Evolutionary conservation across 2,888 invertebrate genomes (phyloP), one percentile per base, ranked within the genome.

Genomic region (Coelopa pilipes): DNA sequence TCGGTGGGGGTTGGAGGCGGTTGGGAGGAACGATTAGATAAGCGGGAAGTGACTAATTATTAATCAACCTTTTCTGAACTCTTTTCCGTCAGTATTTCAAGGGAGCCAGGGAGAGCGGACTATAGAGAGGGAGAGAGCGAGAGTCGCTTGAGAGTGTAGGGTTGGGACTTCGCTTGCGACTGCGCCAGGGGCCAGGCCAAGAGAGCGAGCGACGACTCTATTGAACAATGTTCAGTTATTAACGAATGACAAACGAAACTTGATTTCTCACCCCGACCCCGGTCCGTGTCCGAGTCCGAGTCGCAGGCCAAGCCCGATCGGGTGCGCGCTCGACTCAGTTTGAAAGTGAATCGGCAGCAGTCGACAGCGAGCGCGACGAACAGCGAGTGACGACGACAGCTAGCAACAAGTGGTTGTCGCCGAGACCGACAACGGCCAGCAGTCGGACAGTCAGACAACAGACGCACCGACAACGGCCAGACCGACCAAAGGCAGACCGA

Each of bases 311-410:
- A 10, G 49, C 10, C 10, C 13, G 53, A 53, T 15, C 15, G 13
- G 53, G 53, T 7, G 53, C 2, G 53, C 15, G n/a, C 15, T 53
- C 53, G 53, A 2, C 53, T 77, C 72, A 76, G 77, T 77, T 77
- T 73, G 74, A 77, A 77, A 77, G 75, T 77, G 77, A 77, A 76
- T 70, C 73, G 75, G 74, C 74, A 75, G 70, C 74, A 73, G 70
- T 72, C 72, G 62, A 73, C 73, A 71, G 66, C 49, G 62, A 73
- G 71, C 69, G 66, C 49, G 53, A 34, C 53, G 21, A 21, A 45
- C 63, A 15, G n/a, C 66, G 15, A 66, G 21, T 53, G 34, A 34
- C n/a, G 72, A 12, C n/a, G n/a, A 55, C 59, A 12, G 59, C n/a
- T 12, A 45, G 74, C 76, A 73, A 76, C 72, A 73, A 73, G 74